Conservation (phyloP, 2,113 vertebrate genomes). For the Chitala chitala region DNA sequence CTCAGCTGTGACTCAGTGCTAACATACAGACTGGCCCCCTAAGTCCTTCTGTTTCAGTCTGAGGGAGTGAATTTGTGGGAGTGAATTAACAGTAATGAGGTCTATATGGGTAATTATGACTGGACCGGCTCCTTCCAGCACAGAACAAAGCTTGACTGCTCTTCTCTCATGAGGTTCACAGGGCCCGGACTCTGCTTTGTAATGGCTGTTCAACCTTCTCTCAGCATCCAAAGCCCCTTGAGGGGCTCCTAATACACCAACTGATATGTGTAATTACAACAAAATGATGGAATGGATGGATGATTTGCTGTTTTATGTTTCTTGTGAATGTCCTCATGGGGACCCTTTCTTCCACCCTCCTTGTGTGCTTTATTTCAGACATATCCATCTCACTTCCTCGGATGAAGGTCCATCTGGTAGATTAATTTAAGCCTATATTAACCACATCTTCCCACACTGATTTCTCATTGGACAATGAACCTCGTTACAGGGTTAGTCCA, state of each 20-base stretch:
- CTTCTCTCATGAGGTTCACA: background rate
- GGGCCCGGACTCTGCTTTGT: background rate
- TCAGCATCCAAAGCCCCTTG: background rate
- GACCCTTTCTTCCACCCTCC: too few species aligned
- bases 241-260: too few species aligned
- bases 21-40: background rate
- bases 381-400: background rate
- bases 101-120: slow-evolving; percentile 16
- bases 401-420: too few species aligned
- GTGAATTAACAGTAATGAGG: slow-evolving; percentile 5
- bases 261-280: too few species aligned
- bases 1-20: background rate
- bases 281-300: too few species aligned
- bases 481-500: background rate
- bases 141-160: background rate
- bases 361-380: background rate
- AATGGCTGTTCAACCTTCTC: background rate
- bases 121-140: slow-evolving; percentile 2
- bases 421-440: background rate
- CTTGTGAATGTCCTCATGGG: too few species aligned
- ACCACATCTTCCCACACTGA: background rate
- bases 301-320: too few species aligned
- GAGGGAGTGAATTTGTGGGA: background rate
- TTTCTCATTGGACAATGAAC: background rate
- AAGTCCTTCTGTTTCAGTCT: slow-evolving; percentile 7